phyloP scores from a whole-genome alignment of 2,113 vertebrate species.

The Chlorodrepanis virens region DNA sequence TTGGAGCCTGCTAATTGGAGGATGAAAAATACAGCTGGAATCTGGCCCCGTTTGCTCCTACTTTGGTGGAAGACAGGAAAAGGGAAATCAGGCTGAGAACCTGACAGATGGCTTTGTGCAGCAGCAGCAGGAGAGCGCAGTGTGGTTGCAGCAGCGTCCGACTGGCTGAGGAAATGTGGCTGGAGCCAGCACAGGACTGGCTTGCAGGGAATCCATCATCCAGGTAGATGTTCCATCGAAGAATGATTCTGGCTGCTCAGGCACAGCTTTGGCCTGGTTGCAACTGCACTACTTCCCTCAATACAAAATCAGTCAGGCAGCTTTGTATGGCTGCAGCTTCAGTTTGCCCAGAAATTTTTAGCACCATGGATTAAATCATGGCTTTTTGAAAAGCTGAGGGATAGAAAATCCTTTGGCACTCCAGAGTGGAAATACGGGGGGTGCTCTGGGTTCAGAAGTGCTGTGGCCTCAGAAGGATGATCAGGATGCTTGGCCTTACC shows the following conservation, averaged over 20 bases:
- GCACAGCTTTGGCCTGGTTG: not conserved
- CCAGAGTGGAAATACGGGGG: fast-evolving
- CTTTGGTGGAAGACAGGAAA: slow-evolving; percentile 63
- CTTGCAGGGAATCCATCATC: not conserved
- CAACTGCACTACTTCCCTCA: not conserved
- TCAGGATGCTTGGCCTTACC: not conserved
- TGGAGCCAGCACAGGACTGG: not conserved
- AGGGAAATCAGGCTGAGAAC: slow-evolving; percentile 25
- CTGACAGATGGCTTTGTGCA: slow-evolving; percentile 53
- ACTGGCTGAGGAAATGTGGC: not conserved
- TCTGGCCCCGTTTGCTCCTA: slow-evolving; percentile 68
- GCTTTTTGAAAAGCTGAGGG: not conserved
- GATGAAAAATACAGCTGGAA: slow-evolving; percentile 76
- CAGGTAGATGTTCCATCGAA: not conserved
- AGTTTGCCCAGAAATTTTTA: not conserved
- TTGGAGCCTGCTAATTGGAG: slow-evolving; percentile 80
- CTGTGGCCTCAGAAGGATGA: not conserved
- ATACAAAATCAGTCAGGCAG: not conserved
- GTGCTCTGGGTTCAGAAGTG: not conserved
- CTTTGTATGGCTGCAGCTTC: not conserved
- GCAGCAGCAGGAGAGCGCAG: not conserved
- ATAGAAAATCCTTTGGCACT: not conserved
- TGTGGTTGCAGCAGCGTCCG: not conserved
- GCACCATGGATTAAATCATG: not conserved
- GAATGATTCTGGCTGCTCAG: not conserved